phyloP scores from a whole-genome alignment of 2,888 invertebrate genomes.

The Cephalotes varians region DNA sequence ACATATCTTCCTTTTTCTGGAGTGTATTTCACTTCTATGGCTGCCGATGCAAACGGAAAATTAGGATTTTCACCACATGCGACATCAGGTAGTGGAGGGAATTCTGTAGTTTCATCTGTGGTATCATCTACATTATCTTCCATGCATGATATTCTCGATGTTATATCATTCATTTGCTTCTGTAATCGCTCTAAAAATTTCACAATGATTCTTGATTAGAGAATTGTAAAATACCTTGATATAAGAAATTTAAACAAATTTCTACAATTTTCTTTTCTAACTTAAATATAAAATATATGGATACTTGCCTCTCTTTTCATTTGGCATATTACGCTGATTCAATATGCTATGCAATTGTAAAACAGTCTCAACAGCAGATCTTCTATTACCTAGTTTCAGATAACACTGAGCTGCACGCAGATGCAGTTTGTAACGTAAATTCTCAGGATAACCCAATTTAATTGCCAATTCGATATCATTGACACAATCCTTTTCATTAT shows the following conservation, averaged over 20 bases:
- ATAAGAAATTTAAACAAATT: not conserved
- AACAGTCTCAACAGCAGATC: conserved; percentile 83
- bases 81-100: conserved; percentile 84
- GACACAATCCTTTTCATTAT: conserved; percentile 87
- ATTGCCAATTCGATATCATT: conserved; percentile 89
- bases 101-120: conserved; percentile 55
- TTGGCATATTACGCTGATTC: conserved; percentile 59
- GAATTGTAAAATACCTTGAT: no score
- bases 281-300: not conserved
- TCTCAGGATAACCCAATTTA: conserved; percentile 88
- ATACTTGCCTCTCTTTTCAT: conserved; percentile 33
- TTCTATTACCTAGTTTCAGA: conserved; percentile 86
- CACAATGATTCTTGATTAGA: not conserved
- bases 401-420: conserved; percentile 90
- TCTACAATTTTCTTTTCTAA: not conserved
- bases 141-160: conserved; percentile 62
- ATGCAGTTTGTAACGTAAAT: conserved; percentile 89
- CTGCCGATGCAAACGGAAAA: conserved; percentile 87
- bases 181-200: conserved; percentile 74
- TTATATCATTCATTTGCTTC: conserved; percentile 78
- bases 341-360: conserved; percentile 65
- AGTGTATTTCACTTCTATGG: conserved; percentile 87
- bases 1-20: conserved; percentile 89
- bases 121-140: conserved; percentile 67
- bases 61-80: conserved; percentile 86